Base-by-base conservation (phyloP, 2,888 invertebrate species). In the Caenorhabditis sp. region DNA sequence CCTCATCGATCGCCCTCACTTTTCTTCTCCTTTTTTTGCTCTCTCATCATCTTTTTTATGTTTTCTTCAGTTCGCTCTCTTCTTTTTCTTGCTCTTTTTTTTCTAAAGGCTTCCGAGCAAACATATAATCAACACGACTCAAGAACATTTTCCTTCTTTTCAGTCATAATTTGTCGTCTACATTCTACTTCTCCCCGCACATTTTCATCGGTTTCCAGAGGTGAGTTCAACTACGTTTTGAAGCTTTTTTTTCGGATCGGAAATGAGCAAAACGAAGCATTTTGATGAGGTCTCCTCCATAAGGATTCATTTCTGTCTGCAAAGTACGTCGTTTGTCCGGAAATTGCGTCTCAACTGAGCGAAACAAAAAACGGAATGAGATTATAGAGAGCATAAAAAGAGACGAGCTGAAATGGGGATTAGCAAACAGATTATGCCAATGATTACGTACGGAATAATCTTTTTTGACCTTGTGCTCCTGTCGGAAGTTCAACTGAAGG, bases 11-110 rank as follows among this genome's bases (percentile, higher is more conserved):
- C 52, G 52, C 35, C 52, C 17, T 50, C 27, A 20, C 35, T 35
- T 52, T 32, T 32, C 35, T 35, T 32, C 22, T 30, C 35, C 52
- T 20, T 52, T 52, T 48, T 52, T 52, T 52, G 52, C 52, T 52
- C 52, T 20, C 52, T 50, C 52, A 52, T 52, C 52, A 52, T 35
- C 22, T 20, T 50, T 35, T 52, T 48, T 45, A 24, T 6, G 8
- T 24, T 13, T 50, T 50, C 30, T 50, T 50, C 30, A 17, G 15
- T 3, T 50, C 17, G 8, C 30, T 27, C 48, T 15, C 13, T 48
- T 39, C n/a, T 39, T 39, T 43, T 20, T 20, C n/a, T 15, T 15
- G 7, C 30, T 35, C 17, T 52, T 52, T 52, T 35, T 35, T 32
- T 22, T 35, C 20, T 9, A 1, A 30, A 6, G 15, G 30, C 15